Conservation (phyloP, 2,797 vertebrate species). For the Pampus argenteus region DNA sequence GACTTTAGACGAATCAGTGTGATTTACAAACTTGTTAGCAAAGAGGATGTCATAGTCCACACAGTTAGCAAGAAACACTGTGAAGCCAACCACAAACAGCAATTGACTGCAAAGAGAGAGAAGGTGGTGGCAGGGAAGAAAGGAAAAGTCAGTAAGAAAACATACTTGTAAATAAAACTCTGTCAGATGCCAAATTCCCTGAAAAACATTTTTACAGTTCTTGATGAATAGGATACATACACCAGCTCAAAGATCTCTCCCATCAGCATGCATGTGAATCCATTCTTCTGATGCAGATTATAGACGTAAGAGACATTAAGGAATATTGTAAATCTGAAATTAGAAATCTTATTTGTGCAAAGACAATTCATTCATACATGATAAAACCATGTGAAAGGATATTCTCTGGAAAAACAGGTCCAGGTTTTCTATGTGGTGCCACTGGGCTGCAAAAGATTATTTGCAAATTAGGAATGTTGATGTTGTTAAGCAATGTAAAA, state of each 20-base stretch:
- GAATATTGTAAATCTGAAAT: constrained; percentile 41
- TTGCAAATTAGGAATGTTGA: constrained; percentile 9
- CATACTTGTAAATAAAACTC: not conserved
- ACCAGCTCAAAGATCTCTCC: constrained; percentile 97
- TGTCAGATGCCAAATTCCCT: not conserved
- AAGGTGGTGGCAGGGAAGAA: not conserved
- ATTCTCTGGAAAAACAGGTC: constrained; percentile 99
- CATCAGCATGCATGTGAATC: constrained; percentile 98
- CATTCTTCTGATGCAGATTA: constrained; percentile 99
- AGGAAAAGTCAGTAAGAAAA: constrained; percentile 5
- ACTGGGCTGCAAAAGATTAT: constrained; percentile 87
- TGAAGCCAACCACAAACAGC: constrained; percentile 98
- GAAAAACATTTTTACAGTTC: not conserved
- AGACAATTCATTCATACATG: not conserved
- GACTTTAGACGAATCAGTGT: constrained; percentile 95
- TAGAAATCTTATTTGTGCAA: not conserved
- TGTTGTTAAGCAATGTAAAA: not conserved
- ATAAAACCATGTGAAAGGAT: constrained; percentile 87
- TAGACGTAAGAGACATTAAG: constrained; percentile 92
- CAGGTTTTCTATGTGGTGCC: constrained; percentile 99
- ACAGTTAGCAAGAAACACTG: constrained; percentile 98
- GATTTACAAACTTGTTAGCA: constrained; percentile 98
- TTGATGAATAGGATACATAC: constrained; percentile 84
- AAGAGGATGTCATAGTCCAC: constrained; percentile 99
- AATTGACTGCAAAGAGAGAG: constrained; percentile 88